A percentile compares a stretch with the other conserved stretches of the same genome.
These are phyloP conservation scores for Spialia ferax DNA, from an alignment of 2,888 invertebrate species.

Conservation along the genomic window DNA sequence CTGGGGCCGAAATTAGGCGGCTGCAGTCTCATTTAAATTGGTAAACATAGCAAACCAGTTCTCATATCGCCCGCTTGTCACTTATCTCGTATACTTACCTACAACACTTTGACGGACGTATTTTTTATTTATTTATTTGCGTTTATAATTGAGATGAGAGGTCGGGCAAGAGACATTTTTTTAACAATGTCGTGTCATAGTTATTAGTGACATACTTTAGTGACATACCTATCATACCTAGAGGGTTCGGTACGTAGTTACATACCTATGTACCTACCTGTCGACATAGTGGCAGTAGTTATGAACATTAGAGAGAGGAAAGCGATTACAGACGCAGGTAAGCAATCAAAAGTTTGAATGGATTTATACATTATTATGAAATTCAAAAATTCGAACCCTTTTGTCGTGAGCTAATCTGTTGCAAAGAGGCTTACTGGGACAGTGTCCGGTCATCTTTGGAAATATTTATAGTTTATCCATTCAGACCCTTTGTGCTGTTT, in stretches of 20 bases:
- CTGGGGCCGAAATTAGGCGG: constrained; percentile 23
- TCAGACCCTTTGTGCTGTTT: constrained; percentile 59
- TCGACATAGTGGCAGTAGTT: background rate
- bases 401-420: constrained; percentile 33
- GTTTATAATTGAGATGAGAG: too few species aligned
- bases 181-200: too few species aligned
- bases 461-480: constrained; percentile 65
- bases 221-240: too few species aligned
- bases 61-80: background rate
- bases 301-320: background rate
- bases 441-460: constrained; percentile 55
- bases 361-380: constrained; percentile 40
- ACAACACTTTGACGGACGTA: background rate
- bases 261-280: too few species aligned
- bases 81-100: background rate
- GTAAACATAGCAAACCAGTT: constrained; percentile 7
- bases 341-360: constrained; percentile 41
- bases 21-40: constrained; percentile 11
- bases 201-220: too few species aligned
- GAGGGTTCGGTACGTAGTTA: too few species aligned
- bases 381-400: constrained; percentile 52
- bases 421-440: constrained; percentile 40
- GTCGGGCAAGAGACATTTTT: too few species aligned
- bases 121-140: constrained; percentile 2
- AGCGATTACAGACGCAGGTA: constrained; percentile 18